These are phyloP conservation scores for Halictus rubicundus DNA, from an alignment of 1,140 invertebrate species.

Conservation along the genomic window DNA sequence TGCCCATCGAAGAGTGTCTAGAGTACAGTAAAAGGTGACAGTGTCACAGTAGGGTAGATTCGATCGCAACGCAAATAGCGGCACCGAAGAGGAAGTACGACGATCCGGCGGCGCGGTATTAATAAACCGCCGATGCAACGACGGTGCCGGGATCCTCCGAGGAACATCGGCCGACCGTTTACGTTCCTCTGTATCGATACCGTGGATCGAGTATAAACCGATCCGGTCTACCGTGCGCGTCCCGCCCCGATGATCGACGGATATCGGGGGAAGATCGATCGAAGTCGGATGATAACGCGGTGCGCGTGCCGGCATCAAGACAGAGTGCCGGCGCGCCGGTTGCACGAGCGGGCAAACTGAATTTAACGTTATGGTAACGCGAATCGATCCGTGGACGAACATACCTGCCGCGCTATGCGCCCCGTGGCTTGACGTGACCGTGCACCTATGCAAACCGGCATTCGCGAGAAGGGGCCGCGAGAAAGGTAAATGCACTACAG, in stretches of 20 bases:
- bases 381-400: slow-evolving; percentile 53
- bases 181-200: too few relatives aligned
- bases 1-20: background rate
- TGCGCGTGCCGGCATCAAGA: slow-evolving; percentile 40
- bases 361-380: slow-evolving; percentile 62
- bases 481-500: slow-evolving; percentile 31
- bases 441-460: slow-evolving; percentile 40
- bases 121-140: background rate
- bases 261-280: background rate
- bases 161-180: too few relatives aligned
- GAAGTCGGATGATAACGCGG: background rate
- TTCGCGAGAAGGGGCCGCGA: background rate
- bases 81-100: background rate
- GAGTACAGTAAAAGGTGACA: background rate
- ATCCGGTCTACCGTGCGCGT: too few relatives aligned
- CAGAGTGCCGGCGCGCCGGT: slow-evolving; percentile 37
- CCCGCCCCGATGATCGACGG: background rate
- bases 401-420: slow-evolving; percentile 14
- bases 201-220: too few relatives aligned
- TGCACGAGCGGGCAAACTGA: slow-evolving; percentile 51
- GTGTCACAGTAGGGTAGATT: background rate
- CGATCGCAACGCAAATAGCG: background rate
- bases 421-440: slow-evolving; percentile 28
- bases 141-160: background rate
- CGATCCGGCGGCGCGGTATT: background rate